phyloP scores from a whole-genome alignment of 2,888 invertebrate species.

The Platycheirus albimanus region DNA sequence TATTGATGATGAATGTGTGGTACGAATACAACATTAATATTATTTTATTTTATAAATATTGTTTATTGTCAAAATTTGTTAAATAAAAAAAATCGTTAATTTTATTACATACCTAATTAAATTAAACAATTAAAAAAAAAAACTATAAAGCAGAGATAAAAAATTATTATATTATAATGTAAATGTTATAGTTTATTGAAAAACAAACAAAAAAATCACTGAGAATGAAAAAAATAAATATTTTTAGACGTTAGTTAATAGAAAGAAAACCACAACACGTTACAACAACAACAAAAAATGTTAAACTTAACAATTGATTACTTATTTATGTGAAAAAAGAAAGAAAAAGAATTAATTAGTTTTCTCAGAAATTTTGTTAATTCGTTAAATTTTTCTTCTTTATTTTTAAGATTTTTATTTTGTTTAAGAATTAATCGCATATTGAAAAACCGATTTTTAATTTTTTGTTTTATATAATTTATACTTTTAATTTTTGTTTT shows the following conservation, averaged over 20 bases:
- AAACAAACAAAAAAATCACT: conserved; percentile 44
- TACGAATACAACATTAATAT: conserved; percentile 44
- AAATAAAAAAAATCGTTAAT: conserved; percentile 61
- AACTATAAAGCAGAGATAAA: conserved; percentile 58
- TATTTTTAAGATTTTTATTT: conserved; percentile 37
- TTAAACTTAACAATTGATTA: conserved; percentile 67
- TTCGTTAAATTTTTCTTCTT: conserved; percentile 54
- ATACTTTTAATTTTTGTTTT: conserved; percentile 28
- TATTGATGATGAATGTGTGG: conserved; percentile 27
- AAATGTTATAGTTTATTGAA: conserved; percentile 67
- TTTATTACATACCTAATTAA: conserved; percentile 47
- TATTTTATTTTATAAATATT: conserved; percentile 61
- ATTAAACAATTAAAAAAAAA: conserved; percentile 8
- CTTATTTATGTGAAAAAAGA: conserved; percentile 63
- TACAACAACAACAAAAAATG: conserved; percentile 61
- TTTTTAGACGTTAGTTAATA: conserved; percentile 64
- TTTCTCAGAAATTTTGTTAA: conserved; percentile 53
- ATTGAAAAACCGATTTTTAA: conserved; percentile 49
- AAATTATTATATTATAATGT: conserved; percentile 59
- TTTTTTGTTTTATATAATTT: conserved; percentile 53
- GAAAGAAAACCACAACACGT: conserved; percentile 45
- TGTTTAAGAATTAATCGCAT: conserved; percentile 42
- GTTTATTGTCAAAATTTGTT: conserved; percentile 71
- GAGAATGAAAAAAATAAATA: conserved; percentile 48
- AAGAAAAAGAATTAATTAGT: conserved; percentile 23